Base-by-base conservation (phyloP, 2,113 vertebrate genomes). In the Corynorhinus townsendii region DNA sequence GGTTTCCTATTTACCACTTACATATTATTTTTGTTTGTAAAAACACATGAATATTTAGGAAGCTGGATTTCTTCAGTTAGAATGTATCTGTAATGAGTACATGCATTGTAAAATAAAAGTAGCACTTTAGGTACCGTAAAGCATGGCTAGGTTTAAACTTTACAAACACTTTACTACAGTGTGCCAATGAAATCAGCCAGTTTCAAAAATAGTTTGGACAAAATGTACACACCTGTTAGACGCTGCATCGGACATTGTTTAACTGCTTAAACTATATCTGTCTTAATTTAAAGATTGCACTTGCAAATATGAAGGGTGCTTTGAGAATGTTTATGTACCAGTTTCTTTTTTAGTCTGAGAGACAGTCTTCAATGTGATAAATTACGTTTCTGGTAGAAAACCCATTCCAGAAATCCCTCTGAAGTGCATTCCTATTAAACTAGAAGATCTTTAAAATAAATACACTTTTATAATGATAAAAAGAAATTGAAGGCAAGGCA, bases 381-480 rank as follows among this genome's bases (percentile, higher is more conserved):
- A 97, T 97, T 93, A 91, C 81, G 64, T 91, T 95, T 72, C 45
- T 91, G n/a, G 81, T 93, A 95, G 95, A 95, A 95, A 97, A 96
- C 79, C 45, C 33, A 96, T 96, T 96, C 40, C 89, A 95, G 89
- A 92, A 96, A 95, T 24, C 22, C 68, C 40, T 93, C 64, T 93
- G 80, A 97, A 94, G 76, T 96, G 96, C 95, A 94, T 89, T 81
- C 66, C 86, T 97, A 62, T 96, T 95, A 94, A 96, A 94, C 30
- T 10, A 89, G 92, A 87, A 96, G 66, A 94, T 92, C 81, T 97
- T 94, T 95, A 92, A 97, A 91, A 97, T 97, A 86, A 97, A 94
- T 96, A 92, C 71, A 94, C 95, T 95, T 95, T 77, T 92, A 85
- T 95, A 97, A 96, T 97, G 94, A 96, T 80, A 87, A 96, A 94